A percentile compares a stretch with the other conserved stretches of the same genome.
These are phyloP conservation scores for Oeneis ivallda DNA, from an alignment of 2,888 invertebrate species.

Conservation along the genomic window DNA sequence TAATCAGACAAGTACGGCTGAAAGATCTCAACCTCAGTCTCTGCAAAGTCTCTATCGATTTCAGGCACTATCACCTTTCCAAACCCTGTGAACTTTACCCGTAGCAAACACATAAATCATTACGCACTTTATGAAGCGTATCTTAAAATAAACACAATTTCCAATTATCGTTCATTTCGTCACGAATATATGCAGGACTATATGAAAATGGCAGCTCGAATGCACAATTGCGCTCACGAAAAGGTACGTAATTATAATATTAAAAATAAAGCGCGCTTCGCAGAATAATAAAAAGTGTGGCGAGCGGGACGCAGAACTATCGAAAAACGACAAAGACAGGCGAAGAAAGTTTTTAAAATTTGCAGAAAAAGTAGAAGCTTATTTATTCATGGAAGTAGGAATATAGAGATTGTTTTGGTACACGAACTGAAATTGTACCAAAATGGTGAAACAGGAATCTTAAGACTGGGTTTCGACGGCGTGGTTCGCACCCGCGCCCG, in stretches of 20 bases:
- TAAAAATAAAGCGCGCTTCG: conserved; percentile 44
- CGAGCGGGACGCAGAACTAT: conserved; percentile 35
- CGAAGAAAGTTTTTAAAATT: conserved; percentile 14
- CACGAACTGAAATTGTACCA: not conserved
- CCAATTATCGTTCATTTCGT: conserved; percentile 9
- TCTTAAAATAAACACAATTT: conserved; percentile 8
- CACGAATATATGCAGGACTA: not conserved
- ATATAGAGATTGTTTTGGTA: not conserved
- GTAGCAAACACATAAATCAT: conserved; percentile 1
- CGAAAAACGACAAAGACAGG: conserved; percentile 26
- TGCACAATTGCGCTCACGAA: conserved; percentile 11
- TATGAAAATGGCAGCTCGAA: conserved; percentile 7
- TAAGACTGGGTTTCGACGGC: too few relatives aligned
- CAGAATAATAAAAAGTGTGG: conserved; percentile 41
- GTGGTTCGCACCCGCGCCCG: too few relatives aligned
- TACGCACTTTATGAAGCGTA: not conserved
- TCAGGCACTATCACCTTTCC: too few relatives aligned
- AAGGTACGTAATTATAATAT: conserved; percentile 40
- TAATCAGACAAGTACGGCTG: too few relatives aligned
- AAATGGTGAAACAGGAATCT: too few relatives aligned
- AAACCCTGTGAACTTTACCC: too few relatives aligned
- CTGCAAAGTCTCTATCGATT: too few relatives aligned
- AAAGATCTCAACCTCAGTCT: too few relatives aligned
- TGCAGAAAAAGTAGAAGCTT: too few relatives aligned
- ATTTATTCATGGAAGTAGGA: too few relatives aligned